Evolutionary conservation across 2,113 vertebrate genomes (phyloP), one percentile per base, ranked within the genome.

Genomic region (Mohoua ochrocephala): DNA sequence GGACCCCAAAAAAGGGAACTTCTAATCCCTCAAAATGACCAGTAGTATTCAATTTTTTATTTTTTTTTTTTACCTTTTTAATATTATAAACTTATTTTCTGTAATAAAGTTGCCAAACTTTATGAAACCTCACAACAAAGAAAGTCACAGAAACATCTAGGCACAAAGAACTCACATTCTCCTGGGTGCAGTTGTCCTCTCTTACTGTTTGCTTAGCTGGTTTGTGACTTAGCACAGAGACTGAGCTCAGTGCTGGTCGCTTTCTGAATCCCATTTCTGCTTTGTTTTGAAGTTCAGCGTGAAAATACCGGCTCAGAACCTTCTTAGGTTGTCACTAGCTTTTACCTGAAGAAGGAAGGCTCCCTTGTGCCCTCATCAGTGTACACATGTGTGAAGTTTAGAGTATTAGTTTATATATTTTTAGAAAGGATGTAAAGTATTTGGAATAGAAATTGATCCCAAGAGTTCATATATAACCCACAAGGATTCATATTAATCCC

Each of bases 391-490:
- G 70, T 77, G 79, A 95, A 86, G 71, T 91, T 93, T 84, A 89
- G 42, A 63, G 68, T 93, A 86, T 86, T 86, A 89, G 47, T 91
- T 96, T 86, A 88, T 91, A 70, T 92, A 89, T 86, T 94, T 96
- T 93, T 91, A 95, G 84, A 92, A 93, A 91, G 30, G 39, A 84
- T 84, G 44, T 81, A 89, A 94, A 94, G 45, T 95, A 74, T 89
- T 95, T 90, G 82, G 47, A 90, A 74, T 92, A 93, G 68, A 91
- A 93, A 93, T 93, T 52, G 39, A 56, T 96, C 92, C 82, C 83
- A 37, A 71, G 88, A 92, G 95, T 61, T 91, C 2, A 0, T 37
- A 42, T 45, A 75, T 65, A 87, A 87, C 67, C 53, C 35, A 14
- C 30, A 56, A 79, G 89, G 84, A 93, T 93, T 78, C 84, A 49